phyloP scores from a whole-genome alignment of 2,888 invertebrate species.

The Heliconius cydno region DNA sequence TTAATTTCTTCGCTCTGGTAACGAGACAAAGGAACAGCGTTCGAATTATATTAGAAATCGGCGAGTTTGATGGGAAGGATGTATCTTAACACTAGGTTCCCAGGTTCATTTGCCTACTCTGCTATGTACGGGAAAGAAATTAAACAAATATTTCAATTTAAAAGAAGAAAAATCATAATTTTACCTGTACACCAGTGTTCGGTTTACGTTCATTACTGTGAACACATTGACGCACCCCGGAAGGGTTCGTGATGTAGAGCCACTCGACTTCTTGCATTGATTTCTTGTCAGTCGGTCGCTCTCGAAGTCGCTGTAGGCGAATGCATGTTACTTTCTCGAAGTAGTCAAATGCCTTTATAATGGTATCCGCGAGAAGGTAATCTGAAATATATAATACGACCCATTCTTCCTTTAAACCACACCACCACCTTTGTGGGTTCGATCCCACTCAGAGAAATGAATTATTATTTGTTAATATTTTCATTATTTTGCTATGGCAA shows the following conservation, averaged over 20 bases:
- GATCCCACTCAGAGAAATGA: too few relatives aligned
- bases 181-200: slow-evolving; percentile 71
- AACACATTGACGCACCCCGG: slow-evolving; percentile 72
- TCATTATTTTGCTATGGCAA: too few relatives aligned
- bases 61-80: too few relatives aligned
- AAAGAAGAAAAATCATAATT: background rate
- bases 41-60: too few relatives aligned
- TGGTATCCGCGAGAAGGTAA: slow-evolving; percentile 59
- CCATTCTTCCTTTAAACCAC: background rate
- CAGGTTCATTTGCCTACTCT: too few relatives aligned
- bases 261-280: slow-evolving; percentile 67
- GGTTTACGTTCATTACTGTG: slow-evolving; percentile 70
- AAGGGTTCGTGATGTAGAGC: slow-evolving; percentile 74
- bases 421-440: too few relatives aligned
- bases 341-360: slow-evolving; percentile 70
- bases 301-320: slow-evolving; percentile 68
- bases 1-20: too few relatives aligned
- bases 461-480: too few relatives aligned
- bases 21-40: too few relatives aligned
- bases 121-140: too few relatives aligned
- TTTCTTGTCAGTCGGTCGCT: slow-evolving; percentile 64
- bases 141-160: too few relatives aligned
- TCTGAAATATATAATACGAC: slow-evolving; percentile 54
- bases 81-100: too few relatives aligned
- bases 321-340: slow-evolving; percentile 74